Evolutionary conservation across 1,140 invertebrate species (phyloP), one percentile per base, ranked within the genome.

Genomic region (Drosophila paulistorum): DNA sequence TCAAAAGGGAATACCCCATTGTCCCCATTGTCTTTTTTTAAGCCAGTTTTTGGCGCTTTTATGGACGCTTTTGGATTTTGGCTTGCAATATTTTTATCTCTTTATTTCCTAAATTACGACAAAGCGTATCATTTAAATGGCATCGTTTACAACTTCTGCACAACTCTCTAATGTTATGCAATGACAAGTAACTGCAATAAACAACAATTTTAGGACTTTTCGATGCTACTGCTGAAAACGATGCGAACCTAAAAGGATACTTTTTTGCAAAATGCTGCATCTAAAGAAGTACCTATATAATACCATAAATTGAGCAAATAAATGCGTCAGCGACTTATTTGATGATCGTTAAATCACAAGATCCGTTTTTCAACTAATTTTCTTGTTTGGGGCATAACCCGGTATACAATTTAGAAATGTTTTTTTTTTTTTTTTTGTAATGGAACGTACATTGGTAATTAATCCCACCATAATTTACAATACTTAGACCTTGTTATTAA

Each of bases 391-490:
- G n/a, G 7, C 35, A 17, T 20, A 20, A 9, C 7, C 45, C 17
- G 7, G 0, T 65, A 64, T 48, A 17, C 37, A 65, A 64, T 42
- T 60, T 57, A 3, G 7, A 65, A 11, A 62, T 45, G 33, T 48
- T 58, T 61, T 54, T 17, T 17, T 17, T n/a, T 67, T 63, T 63
- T 68, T 79, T 62, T 61, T 60, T 54, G 45, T 77, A 68, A 75
- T 67, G 74, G 76, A 85, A 90, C 68, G 84, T 87, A 87, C 74
- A 84, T 87, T 84, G 89, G 84, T 71, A 90, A 91, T 82, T 89
- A 90, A 90, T 91, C 87, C 87, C 87, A 90, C 84, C 87, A 90
- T 91, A 91, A 85, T 90, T 90, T 90, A 91, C 87, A 91, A 91
- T 90, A 91, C 45, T 48, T 48, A 48, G 73, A 85, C 68, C 61